Base-by-base conservation (phyloP, 2,797 vertebrate species). In the Neomorphus geoffroyi region DNA sequence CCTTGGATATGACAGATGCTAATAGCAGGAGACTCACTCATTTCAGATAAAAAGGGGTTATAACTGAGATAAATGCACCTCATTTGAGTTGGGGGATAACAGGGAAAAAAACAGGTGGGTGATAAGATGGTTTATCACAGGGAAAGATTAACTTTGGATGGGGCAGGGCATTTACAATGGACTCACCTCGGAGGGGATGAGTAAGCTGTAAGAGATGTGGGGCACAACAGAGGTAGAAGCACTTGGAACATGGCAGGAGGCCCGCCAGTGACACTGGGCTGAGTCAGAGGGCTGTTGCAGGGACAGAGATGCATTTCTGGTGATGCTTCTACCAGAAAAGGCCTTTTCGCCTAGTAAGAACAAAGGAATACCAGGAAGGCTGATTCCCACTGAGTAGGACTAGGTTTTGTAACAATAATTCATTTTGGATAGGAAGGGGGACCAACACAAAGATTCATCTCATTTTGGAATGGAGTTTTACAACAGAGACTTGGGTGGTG, bases 1-100 rank as follows among this genome's bases (percentile, higher is more conserved):
- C 95, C 94, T 95, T 95, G 90, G 92, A 88, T 67, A 79, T 93
- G 96, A 96, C 85, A 96, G 90, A 96, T 96, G 94, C 86, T 96
- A 96, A 95, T 94, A 95, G 90, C 74, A 94, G 86, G 80, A 92
- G 67, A 92, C 57, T 92, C 80, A 30, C 69, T 87, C 3, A 69
- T 46, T 92, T 65, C 10, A 94, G 78, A 94, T 61, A 86, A 81
- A 92, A 93, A 81, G 77, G 54, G 43, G 46, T 79, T 88, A 90
- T 96, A 94, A 92, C 62, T 3, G 21, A 93, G 91, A 95, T 66
- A 92, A 93, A 95, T 90, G 82, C 33, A 73, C 51, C 43, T 92
- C 62, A 62, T 92, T 80, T 84, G 80, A 94, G 23, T 48, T 72
- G 60, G 80, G 89, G 73, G 46, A 95, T 93, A 94, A 82, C 15